phyloP scores from a whole-genome alignment of 1,140 invertebrate genomes.

The Agrypnia vestita region DNA sequence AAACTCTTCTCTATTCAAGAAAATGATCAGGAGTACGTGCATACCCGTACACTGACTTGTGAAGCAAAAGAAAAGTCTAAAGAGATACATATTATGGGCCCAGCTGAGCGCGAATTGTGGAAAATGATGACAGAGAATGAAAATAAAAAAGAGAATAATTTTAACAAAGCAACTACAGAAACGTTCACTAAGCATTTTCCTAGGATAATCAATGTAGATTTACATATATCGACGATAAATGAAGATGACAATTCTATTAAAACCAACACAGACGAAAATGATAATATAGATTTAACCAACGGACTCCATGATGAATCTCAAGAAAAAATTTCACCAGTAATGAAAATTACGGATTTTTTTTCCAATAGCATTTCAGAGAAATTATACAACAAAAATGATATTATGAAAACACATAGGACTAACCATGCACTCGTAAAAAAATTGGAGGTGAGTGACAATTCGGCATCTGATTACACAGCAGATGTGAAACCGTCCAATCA shows the following conservation, averaged over 20 bases:
- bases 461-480: conserved; percentile 70
- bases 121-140: conserved; percentile 14
- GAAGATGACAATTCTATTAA: no score
- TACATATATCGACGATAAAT: no score
- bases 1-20: conserved; percentile 64
- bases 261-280: no score
- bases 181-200: no score
- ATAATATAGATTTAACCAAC: no score
- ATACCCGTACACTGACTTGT: background rate
- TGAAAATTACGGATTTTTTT: no score
- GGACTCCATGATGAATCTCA: no score
- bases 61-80: background rate
- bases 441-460: conserved; percentile 66
- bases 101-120: conserved; percentile 69
- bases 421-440: background rate
- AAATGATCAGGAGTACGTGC: conserved; percentile 41
- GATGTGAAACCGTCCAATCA: conserved; percentile 68
- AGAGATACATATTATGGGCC: conserved; percentile 63
- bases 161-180: no score
- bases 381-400: conserved; percentile 38
- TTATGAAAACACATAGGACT: conserved; percentile 4
- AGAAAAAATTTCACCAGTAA: no score
- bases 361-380: conserved; percentile 22
- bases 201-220: no score
- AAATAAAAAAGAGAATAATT: no score